Percentiles rank a stretch among this genome's conserved stretches.
These are phyloP conservation scores for Calameuta filiformis DNA, from an alignment of 2,888 invertebrate species.

Conservation along the genomic window DNA sequence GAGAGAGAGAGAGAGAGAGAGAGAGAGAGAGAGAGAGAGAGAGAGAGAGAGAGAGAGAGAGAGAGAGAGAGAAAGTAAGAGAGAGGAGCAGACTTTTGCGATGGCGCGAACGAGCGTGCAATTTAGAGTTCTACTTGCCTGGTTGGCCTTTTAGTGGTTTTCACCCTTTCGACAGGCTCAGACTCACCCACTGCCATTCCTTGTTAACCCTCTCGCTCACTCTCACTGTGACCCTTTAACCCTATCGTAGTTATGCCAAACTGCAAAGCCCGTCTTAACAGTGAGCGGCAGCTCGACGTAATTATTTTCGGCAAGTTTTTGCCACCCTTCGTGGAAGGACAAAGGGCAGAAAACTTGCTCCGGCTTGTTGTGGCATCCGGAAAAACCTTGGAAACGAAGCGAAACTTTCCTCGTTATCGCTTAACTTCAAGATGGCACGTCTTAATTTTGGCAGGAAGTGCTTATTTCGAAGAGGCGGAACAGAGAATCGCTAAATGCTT, in stretches of 20 bases:
- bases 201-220: background rate
- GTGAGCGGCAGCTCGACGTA: background rate
- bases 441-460: background rate
- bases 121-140: background rate
- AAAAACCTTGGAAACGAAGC: background rate
- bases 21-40: background rate
- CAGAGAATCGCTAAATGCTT: background rate
- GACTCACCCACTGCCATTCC: background rate
- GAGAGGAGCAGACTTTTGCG: background rate
- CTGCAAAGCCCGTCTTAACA: background rate
- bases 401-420: slow-evolving; percentile 13
- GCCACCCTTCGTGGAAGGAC: background rate
- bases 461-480: background rate
- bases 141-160: background rate
- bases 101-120: background rate
- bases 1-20: background rate
- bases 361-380: background rate
- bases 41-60: background rate
- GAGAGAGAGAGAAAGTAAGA: background rate
- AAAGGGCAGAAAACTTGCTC: slow-evolving; percentile 6
- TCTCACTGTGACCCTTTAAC: background rate
- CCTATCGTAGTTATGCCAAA: background rate
- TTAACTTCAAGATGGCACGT: background rate
- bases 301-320: background rate
- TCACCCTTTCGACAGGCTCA: background rate